phyloP scores from a whole-genome alignment of 2,113 vertebrate genomes.

The Eudorcas thomsonii region DNA sequence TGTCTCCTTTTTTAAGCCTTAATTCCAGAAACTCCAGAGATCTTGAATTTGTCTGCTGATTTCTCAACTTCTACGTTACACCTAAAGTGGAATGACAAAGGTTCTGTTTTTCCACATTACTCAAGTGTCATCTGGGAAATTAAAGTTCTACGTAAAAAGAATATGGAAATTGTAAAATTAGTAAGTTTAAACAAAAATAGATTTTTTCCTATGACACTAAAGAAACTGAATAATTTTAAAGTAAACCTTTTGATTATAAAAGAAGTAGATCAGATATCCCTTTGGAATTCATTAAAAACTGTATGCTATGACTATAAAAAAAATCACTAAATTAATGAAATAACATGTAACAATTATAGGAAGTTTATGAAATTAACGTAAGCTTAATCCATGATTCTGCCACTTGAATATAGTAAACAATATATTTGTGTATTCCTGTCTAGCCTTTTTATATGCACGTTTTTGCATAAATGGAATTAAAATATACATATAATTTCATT shows the following conservation, averaged over 20 bases:
- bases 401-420: neutral
- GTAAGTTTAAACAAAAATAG: conserved; percentile 73
- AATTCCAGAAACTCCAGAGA: conserved; percentile 76
- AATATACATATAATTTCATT: neutral
- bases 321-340: neutral
- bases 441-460: neutral
- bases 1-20: conserved; percentile 69
- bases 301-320: neutral
- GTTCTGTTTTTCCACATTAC: conserved; percentile 59
- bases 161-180: conserved; percentile 67
- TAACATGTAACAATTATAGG: neutral
- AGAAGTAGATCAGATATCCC: neutral
- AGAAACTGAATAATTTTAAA: neutral
- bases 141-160: conserved; percentile 78
- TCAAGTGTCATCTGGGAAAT: conserved; percentile 79
- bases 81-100: conserved; percentile 79
- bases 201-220: neutral
- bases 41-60: conserved; percentile 77
- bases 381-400: neutral
- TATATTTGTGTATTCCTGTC: neutral
- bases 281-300: neutral
- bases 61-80: conserved; percentile 72
- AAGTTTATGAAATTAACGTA: neutral
- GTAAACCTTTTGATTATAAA: neutral
- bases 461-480: conserved; percentile 1